These are phyloP conservation scores for Sebastes matsubarae DNA, from an alignment of 2,797 vertebrate genomes.

Conservation along the genomic window DNA sequence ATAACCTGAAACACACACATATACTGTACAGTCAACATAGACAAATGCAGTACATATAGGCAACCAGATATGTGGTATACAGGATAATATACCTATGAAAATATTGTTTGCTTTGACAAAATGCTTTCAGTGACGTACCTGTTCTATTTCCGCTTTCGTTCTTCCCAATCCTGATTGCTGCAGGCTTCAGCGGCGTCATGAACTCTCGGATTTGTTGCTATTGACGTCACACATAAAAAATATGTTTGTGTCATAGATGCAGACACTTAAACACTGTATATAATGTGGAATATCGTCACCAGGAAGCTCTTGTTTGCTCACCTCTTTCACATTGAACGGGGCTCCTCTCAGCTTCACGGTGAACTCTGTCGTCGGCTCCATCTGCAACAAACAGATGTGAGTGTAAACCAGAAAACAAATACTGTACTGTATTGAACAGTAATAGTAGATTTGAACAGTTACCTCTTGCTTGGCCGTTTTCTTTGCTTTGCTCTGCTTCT, in stretches of 20 bases:
- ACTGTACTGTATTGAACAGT: neutral
- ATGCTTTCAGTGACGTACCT: slow-evolving; percentile 74
- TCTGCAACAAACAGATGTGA: slow-evolving; percentile 43
- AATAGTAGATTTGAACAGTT: neutral
- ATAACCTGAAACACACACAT: slow-evolving; percentile 84
- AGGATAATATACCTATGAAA: neutral
- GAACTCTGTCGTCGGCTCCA: slow-evolving; percentile 80
- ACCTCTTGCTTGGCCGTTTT: slow-evolving; percentile 68
- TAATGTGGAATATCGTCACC: neutral
- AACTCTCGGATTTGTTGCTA: slow-evolving; percentile 93
- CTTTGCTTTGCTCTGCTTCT: slow-evolving; percentile 49
- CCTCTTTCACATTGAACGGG: slow-evolving; percentile 91
- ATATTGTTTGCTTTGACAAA: neutral
- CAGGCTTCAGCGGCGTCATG: slow-evolving; percentile 90
- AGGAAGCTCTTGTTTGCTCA: slow-evolving; percentile 36
- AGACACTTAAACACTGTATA: neutral
- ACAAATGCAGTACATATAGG: neutral
- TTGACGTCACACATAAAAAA: neutral
- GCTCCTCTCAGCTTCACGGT: slow-evolving; percentile 91
- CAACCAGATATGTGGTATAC: neutral
- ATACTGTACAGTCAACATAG: neutral
- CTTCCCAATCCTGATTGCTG: slow-evolving; percentile 87
- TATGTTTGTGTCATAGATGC: neutral
- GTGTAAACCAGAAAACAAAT: neutral
- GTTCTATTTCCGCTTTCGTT: slow-evolving; percentile 88